phyloP scores from a whole-genome alignment of 2,113 vertebrate genomes.

The Potamarius usumacintae region DNA sequence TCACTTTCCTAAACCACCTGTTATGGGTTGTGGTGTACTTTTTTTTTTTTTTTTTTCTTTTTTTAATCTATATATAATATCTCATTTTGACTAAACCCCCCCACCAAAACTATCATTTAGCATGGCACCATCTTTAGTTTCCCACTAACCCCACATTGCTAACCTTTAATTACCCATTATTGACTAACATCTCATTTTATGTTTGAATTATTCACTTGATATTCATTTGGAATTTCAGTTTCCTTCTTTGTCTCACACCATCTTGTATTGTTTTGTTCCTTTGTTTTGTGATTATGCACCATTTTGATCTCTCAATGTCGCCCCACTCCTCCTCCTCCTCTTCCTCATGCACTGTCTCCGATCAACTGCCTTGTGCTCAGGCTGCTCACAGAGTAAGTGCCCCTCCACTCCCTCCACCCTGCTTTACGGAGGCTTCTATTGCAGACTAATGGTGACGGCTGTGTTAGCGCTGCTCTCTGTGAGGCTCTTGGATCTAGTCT shows the following conservation, averaged over 20 bases:
- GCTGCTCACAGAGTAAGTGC: slow-evolving; percentile 99
- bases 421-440: slow-evolving; percentile 54
- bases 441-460: slow-evolving; percentile 57
- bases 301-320: slow-evolving; percentile 74
- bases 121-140: background rate
- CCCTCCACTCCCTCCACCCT: slow-evolving; percentile 57
- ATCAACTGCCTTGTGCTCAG: slow-evolving; percentile 88
- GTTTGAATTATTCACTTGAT: slow-evolving; percentile 48
- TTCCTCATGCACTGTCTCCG: slow-evolving; percentile 70
- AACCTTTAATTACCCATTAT: slow-evolving; percentile 43
- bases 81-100: background rate
- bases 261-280: slow-evolving; percentile 73
- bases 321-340: slow-evolving; percentile 54
- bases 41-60: no score
- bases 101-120: background rate
- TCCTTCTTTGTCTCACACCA: slow-evolving; percentile 73
- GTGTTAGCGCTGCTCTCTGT: slow-evolving; percentile 41
- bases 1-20: background rate
- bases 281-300: slow-evolving; percentile 81
- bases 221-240: slow-evolving; percentile 70
- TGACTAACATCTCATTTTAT: slow-evolving; percentile 53
- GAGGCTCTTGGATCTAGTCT: slow-evolving; percentile 35
- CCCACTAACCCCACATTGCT: slow-evolving; percentile 36
- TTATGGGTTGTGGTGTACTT: background rate
- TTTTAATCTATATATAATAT: background rate